These are phyloP conservation scores for Lasiurus cinereus DNA, from an alignment of 2,113 vertebrate species.

Conservation along the genomic window DNA sequence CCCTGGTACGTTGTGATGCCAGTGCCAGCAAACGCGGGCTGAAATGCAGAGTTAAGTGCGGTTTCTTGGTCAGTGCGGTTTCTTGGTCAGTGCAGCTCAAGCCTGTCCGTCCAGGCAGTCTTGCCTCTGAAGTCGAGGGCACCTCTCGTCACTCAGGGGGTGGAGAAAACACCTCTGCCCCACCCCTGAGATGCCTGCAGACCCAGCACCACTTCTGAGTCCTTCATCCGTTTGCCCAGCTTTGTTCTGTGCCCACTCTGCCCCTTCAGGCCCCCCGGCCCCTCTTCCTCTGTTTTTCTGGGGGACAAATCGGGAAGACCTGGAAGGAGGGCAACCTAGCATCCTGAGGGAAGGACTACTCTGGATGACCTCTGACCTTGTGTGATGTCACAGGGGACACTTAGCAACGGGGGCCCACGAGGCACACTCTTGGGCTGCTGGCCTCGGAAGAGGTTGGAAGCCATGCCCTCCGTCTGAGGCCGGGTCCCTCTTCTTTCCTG, in stretches of 20 bases:
- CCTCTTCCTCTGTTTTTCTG: neutral
- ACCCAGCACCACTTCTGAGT: fast-evolving
- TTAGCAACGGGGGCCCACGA: neutral
- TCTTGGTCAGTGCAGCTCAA: neutral
- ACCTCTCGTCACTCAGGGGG: neutral
- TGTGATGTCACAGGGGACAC: slow-evolving; percentile 73
- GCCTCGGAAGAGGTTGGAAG: neutral
- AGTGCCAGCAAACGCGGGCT: neutral
- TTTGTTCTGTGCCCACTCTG: neutral
- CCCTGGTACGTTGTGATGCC: neutral
- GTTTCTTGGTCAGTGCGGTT: neutral
- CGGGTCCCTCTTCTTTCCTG: neutral
- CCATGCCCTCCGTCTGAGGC: neutral
- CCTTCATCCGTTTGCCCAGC: neutral
- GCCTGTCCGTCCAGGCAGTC: neutral
- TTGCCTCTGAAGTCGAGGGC: neutral
- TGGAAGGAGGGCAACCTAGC: too few relatives aligned
- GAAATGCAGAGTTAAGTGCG: neutral
- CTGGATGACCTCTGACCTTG: slow-evolving; percentile 8
- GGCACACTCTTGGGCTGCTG: neutral
- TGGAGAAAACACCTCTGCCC: neutral
- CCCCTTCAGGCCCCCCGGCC: neutral
- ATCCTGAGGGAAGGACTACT: neutral
- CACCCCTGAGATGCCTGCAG: fast-evolving
- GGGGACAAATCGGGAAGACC: neutral